These are phyloP conservation scores for Tetragonula carbonaria DNA, from an alignment of 2,888 invertebrate species.

Conservation along the genomic window DNA sequence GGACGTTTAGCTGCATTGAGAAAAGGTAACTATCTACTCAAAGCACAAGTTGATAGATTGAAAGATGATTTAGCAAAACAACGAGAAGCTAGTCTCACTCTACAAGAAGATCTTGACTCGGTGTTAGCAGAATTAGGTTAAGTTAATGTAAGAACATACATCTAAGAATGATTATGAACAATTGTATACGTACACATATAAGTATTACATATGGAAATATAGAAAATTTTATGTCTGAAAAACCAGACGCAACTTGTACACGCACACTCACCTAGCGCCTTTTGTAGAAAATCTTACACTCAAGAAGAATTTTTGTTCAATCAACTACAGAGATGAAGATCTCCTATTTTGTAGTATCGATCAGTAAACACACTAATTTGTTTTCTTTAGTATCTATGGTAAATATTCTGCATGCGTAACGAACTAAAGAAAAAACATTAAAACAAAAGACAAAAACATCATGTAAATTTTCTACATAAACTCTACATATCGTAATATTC, in stretches of 20 bases:
- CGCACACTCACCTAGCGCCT: conserved; percentile 55
- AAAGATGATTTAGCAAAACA: conserved; percentile 94
- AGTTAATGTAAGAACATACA: conserved; percentile 43
- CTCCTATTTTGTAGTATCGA: conserved; percentile 24
- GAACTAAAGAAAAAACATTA: conserved; percentile 30
- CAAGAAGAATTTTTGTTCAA: conserved; percentile 40
- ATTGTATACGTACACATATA: conserved; percentile 70
- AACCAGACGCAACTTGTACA: conserved; percentile 54
- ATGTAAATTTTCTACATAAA: conserved; percentile 35
- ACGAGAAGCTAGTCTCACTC: conserved; percentile 90
- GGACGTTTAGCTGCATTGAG: conserved; percentile 91
- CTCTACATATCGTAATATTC: conserved; percentile 13
- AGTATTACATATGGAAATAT: conserved; percentile 69
- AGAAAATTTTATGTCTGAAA: conserved; percentile 62
- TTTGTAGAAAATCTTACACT: conserved; percentile 49
- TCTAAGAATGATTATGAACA: conserved; percentile 49
- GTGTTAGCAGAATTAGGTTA: conserved; percentile 94
- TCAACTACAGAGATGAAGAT: conserved; percentile 30
- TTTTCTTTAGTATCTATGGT: conserved; percentile 60
- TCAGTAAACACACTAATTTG: conserved; percentile 39
- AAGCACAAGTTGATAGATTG: conserved; percentile 94
- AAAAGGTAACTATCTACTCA: conserved; percentile 94
- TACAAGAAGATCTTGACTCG: conserved; percentile 94
- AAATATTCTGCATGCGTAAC: conserved; percentile 40
- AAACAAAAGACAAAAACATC: conserved; percentile 50